Base-by-base conservation (phyloP, 1,140 invertebrate genomes). In the Goniozus legneri region DNA sequence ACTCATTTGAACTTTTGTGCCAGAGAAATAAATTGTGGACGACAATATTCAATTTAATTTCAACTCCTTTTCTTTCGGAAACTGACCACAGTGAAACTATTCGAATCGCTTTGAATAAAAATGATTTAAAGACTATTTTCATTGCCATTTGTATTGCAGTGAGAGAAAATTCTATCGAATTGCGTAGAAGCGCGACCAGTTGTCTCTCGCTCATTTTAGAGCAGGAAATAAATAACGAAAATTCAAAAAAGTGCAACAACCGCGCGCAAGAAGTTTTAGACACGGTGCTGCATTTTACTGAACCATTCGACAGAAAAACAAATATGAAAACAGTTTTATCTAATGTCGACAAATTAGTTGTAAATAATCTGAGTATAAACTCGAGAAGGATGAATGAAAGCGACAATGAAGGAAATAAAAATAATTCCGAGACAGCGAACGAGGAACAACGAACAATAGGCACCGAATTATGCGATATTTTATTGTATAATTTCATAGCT, bases 11-110 rank as follows among this genome's bases (percentile, higher is more conserved):
- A 27, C 47, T 79, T 15, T 22, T 71, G 12, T 69, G 67, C 49
- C 41, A 79, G 1, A 62, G 73, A 12, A 78, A 79, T 41, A 63
- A 60, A 55, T 42, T 80, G 1, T 75, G 71, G 69, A 69, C 52
- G 2, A 71, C 73, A 52, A 69, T 79, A 18, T 80, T 74, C 36
- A 72, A 73, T 46, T 74, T 80, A 27, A 44, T 79, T 16, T 56
- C 68, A 14, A 51, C 65, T 12, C 46, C 79, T 4, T 66, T 75
- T 0, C 43, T 66, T 21, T 64, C 63, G 0, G 65, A 71, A 2
- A 62, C 51, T 22, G 62, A 69, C 37, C 63, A 70, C 32, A 60
- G 60, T 4, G 71, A 73, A 35, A 47, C 73, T 19, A 64, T 79
- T 42, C 61, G 60, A 37, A 57, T 57, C 24, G 58, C 68, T 8